Evolutionary conservation across 1,140 invertebrate species (phyloP).

Genomic region (Lepidotrigona ventralis): DNA sequence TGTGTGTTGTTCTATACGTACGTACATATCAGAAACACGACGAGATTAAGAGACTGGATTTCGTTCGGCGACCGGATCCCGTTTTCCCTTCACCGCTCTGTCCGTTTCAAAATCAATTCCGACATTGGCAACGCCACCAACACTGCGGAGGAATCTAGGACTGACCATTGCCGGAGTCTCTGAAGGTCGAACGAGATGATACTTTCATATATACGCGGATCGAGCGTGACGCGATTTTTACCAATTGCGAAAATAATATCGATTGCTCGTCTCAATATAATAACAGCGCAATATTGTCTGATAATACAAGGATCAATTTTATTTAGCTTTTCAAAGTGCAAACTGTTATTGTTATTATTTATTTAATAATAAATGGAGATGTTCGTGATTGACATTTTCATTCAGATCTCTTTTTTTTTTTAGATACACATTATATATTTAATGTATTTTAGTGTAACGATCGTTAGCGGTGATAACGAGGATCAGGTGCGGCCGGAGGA

Average conservation of each 20-base stretch:
- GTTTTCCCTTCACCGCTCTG: background rate
- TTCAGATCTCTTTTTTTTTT: too few relatives aligned
- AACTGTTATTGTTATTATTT: background rate
- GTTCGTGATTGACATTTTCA: background rate
- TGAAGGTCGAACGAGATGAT: conserved; percentile 40
- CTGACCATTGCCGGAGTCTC: conserved; percentile 29
- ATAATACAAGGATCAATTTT: background rate
- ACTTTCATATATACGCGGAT: conserved; percentile 24
- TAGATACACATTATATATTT: too few relatives aligned
- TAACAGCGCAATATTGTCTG: background rate
- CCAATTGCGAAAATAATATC: background rate
- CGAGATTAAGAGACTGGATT: background rate
- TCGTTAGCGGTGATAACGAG: too few relatives aligned
- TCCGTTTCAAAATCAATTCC: conserved; percentile 35
- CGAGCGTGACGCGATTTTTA: background rate
- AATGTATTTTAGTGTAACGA: too few relatives aligned
- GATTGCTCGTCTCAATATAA: background rate
- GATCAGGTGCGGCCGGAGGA: too few relatives aligned
- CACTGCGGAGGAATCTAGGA: conserved; percentile 51
- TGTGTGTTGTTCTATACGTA: background rate
- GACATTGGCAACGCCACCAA: conserved; percentile 22
- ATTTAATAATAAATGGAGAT: background rate
- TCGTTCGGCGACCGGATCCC: background rate
- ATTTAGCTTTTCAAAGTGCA: background rate
- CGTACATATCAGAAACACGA: background rate